These are phyloP conservation scores for Liodrosophila aerea DNA, from an alignment of 2,888 invertebrate genomes.

Conservation along the genomic window DNA sequence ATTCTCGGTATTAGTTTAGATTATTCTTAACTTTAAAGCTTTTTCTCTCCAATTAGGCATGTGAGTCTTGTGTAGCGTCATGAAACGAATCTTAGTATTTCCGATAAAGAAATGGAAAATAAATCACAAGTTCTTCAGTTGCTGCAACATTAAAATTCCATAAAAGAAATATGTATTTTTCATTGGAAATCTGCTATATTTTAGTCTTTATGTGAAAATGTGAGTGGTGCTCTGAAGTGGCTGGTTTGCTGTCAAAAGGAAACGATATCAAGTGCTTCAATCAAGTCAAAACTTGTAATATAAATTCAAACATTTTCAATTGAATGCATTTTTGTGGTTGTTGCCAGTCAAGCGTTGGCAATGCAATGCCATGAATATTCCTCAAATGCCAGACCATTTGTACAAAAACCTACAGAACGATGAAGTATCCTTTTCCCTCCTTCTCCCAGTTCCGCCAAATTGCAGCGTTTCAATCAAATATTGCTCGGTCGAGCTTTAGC, in stretches of 20 bases:
- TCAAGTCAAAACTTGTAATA: slow-evolving; percentile 74
- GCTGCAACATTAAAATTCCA: no score
- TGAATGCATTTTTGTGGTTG: slow-evolving; percentile 74
- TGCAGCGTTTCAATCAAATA: slow-evolving; percentile 67
- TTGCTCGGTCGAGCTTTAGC: slow-evolving; percentile 30
- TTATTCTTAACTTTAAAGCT: no score
- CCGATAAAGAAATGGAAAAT: no score
- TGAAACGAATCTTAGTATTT: no score
- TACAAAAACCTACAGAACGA: slow-evolving; percentile 19
- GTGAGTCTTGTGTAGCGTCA: no score
- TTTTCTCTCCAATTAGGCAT: no score
- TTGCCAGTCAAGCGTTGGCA: slow-evolving; percentile 66
- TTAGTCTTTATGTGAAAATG: no score
- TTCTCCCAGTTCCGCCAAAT: slow-evolving; percentile 24
- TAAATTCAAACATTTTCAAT: slow-evolving; percentile 75
- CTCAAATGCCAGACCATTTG: slow-evolving; percentile 39
- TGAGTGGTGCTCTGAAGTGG: slow-evolving; percentile 16
- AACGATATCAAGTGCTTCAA: slow-evolving; percentile 72
- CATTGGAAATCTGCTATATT: no score
- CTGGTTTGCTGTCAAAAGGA: slow-evolving; percentile 52
- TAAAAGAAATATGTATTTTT: no score
- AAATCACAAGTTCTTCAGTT: no score
- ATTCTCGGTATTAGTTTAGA: no score
- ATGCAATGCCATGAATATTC: slow-evolving; percentile 62
- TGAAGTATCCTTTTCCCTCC: slow-evolving; percentile 34